Evolutionary conservation across 2,113 vertebrate genomes (phyloP).

Genomic region (Neopipo cinnamomea): DNA sequence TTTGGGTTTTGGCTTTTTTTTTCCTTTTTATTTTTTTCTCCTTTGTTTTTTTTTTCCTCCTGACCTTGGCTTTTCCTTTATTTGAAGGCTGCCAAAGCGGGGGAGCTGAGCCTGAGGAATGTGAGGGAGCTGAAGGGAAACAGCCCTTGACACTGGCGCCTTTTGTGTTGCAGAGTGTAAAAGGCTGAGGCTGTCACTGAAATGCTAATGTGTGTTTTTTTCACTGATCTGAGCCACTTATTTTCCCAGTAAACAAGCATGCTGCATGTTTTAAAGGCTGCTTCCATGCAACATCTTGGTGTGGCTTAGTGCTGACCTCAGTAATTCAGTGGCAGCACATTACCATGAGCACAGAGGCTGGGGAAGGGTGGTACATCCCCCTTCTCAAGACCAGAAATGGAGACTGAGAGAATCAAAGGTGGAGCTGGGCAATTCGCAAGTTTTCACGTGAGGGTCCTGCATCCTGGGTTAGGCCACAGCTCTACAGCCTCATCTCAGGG

Average conservation of each 20-base stretch:
- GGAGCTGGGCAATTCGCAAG: background rate
- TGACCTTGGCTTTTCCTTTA: background rate
- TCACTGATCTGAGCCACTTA: background rate
- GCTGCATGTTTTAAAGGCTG: background rate
- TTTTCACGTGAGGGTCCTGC: background rate
- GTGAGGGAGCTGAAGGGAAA: background rate
- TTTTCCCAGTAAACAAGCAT: background rate
- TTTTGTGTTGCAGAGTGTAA: constrained; percentile 1
- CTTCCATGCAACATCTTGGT: background rate
- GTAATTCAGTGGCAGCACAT: background rate
- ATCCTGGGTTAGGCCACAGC: background rate
- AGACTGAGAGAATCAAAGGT: background rate
- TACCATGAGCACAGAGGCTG: background rate
- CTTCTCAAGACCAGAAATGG: background rate
- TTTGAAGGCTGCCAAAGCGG: background rate
- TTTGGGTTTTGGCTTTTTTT: no score
- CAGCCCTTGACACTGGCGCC: background rate
- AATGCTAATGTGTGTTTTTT: background rate
- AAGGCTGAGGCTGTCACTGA: background rate
- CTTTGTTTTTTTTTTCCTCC: accelerated
- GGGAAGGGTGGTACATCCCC: background rate
- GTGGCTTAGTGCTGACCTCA: background rate
- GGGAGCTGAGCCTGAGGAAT: background rate
- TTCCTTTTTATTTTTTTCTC: accelerated
- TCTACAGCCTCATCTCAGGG: background rate